Percentiles rank a stretch among this genome's conserved stretches.
Conservation (phyloP, 2,797 vertebrate species). For the Gymnocypris eckloni region DNA sequence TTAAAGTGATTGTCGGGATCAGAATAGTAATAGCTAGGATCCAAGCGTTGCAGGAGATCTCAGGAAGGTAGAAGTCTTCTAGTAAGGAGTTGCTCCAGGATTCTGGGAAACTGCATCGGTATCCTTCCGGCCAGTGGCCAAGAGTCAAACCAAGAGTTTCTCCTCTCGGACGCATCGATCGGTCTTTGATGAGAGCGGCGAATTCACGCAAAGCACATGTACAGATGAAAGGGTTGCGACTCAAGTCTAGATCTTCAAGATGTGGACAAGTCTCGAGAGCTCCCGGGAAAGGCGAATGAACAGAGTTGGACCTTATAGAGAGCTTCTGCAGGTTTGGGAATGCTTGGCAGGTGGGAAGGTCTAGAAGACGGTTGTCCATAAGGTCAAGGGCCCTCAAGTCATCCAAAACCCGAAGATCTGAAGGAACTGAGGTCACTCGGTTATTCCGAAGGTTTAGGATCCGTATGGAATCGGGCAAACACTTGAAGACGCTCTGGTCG, state of each 20-base stretch:
- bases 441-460: slow-evolving; percentile 83
- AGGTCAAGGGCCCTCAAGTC: slow-evolving; percentile 81
- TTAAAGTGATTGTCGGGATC: slow-evolving; percentile 68
- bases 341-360: slow-evolving; percentile 78
- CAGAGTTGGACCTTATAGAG: slow-evolving; percentile 77
- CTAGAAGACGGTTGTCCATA: slow-evolving; percentile 80
- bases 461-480: slow-evolving; percentile 76
- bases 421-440: slow-evolving; percentile 76
- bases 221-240: slow-evolving; percentile 79
- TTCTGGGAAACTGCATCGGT: slow-evolving; percentile 83
- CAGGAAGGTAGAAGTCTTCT: slow-evolving; percentile 73
- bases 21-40: slow-evolving; percentile 79
- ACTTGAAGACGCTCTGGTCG: slow-evolving; percentile 79
- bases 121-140: slow-evolving; percentile 81
- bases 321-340: slow-evolving; percentile 77
- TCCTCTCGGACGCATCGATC: not conserved
- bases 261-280: slow-evolving; percentile 77
- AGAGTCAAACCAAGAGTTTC: slow-evolving; percentile 65
- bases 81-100: slow-evolving; percentile 69
- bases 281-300: slow-evolving; percentile 75
- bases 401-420: slow-evolving; percentile 64
- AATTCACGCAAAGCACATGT: slow-evolving; percentile 72
- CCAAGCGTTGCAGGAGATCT: slow-evolving; percentile 77
- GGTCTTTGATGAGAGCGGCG: slow-evolving; percentile 55
- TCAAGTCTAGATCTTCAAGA: slow-evolving; percentile 75